Base-by-base conservation (phyloP, 2,888 invertebrate genomes). In the Troides aeacus region DNA sequence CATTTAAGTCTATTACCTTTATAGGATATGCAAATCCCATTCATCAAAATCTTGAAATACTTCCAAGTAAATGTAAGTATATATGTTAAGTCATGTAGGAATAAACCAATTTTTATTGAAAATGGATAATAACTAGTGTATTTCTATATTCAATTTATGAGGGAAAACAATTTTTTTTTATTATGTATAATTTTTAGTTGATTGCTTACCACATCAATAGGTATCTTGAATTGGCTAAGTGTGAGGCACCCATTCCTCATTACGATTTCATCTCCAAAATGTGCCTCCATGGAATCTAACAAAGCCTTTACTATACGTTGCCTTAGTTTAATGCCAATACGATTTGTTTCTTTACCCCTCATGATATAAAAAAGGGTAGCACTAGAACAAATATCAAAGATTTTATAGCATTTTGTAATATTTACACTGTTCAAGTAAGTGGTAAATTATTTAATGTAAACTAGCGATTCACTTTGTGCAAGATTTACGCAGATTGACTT, bases 231-330 rank as follows among this genome's bases (percentile, higher is more conserved):
- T 88, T 98, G 98, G 82, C 98, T 98, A 57, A 99, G 93, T 0
- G 98, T 98, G 71, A 99, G 94, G 87, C 99, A 99, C 66, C 98
- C 98, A 88, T 99, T 99, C 68, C 99, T 93, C 95, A 99, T 97
- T 98, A 99, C 98, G 39, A 97, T 98, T 76, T 97, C 96, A 83
- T 98, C 98, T 50, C 95, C 94, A 72, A 95, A 94, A 81, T 98
- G 97, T 67, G 95, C 94, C 77, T 96, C 96, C 98, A 99, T 98
- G 23, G 97, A 98, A 81, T 97, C 96, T 53, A 99, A 92, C 66
- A 98, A 90, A 0, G 97, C 95, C 1, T 95, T 94, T 68, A 98
- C 96, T 71, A 98, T 97, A 78, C 95, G 94, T 80, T 95, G 94
- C 81, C 97, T 97, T 72, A 97, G 92, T 77, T 94, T 94, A 21